A percentile compares a stretch with the other conserved stretches of the same genome.
These are phyloP conservation scores for Cacoxenus indagator DNA, from an alignment of 2,888 invertebrate genomes.

Conservation along the genomic window DNA sequence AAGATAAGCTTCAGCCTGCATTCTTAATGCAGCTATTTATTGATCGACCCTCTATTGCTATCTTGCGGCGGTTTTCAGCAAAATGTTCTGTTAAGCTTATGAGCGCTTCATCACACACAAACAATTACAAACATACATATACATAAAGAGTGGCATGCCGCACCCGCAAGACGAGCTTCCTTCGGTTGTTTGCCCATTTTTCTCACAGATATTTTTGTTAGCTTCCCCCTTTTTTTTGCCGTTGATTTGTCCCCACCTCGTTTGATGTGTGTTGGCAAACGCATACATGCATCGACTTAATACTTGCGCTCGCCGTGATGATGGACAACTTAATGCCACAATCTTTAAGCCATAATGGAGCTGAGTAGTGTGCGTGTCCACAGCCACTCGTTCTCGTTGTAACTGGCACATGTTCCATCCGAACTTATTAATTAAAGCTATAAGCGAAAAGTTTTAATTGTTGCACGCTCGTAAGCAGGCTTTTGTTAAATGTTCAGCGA, in stretches of 20 bases:
- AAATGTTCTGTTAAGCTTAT: constrained; percentile 12
- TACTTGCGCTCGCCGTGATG: neutral
- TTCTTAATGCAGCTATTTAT: no score
- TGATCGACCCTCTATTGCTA: neutral
- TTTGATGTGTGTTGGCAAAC: neutral
- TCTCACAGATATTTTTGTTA: no score
- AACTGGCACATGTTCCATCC: neutral
- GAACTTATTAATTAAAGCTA: constrained; percentile 1
- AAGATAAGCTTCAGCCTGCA: no score
- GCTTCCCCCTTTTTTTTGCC: neutral
- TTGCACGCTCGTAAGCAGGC: neutral
- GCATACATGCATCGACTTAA: neutral
- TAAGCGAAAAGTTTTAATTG: constrained; percentile 11
- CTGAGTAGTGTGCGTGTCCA: neutral
- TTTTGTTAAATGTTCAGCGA: neutral
- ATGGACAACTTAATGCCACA: neutral
- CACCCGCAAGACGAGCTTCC: neutral
- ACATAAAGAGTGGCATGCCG: neutral
- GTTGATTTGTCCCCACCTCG: neutral
- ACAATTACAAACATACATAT: neutral
- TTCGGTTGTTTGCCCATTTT: no score
- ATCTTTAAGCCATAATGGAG: constrained; percentile 3
- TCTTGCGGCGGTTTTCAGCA: neutral
- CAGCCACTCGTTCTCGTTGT: neutral
- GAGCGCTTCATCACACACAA: neutral